A percentile compares a stretch with the other conserved stretches of the same genome.
Conservation (phyloP, 2,888 invertebrate species). For the Cinara cedri region DNA sequence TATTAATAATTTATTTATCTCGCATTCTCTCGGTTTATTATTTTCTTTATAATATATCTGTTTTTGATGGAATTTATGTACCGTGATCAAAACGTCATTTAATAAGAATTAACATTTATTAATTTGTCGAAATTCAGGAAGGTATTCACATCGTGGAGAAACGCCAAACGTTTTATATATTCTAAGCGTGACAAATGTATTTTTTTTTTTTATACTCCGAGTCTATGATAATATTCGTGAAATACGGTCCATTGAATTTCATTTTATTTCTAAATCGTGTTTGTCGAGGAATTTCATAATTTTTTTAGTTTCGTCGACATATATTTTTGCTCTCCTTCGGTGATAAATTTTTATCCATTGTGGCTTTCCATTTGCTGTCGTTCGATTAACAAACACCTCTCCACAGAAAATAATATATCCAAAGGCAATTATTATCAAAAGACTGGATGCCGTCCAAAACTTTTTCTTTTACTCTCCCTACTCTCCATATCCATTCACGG, state of each 20-base stretch:
- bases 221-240: slow-evolving; percentile 43
- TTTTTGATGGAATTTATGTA: too few species aligned
- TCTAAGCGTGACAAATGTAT: slow-evolving; percentile 38
- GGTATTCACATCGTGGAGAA: slow-evolving; percentile 7
- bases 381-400: slow-evolving; percentile 50
- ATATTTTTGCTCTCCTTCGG: background rate
- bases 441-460: slow-evolving; percentile 47
- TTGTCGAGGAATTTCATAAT: background rate
- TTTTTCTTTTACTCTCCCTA: slow-evolving; percentile 5
- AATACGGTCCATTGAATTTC: slow-evolving; percentile 51
- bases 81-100: too few species aligned
- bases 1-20: too few species aligned
- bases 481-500: background rate
- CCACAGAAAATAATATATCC: slow-evolving; percentile 19
- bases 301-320: slow-evolving; percentile 39
- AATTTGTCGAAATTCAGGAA: too few species aligned
- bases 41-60: too few species aligned
- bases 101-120: too few species aligned
- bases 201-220: background rate
- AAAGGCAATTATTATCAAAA: slow-evolving; percentile 48
- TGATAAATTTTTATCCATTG: slow-evolving; percentile 5
- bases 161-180: slow-evolving; percentile 31
- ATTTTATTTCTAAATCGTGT: slow-evolving; percentile 24
- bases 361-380: slow-evolving; percentile 4
- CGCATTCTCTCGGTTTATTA: too few species aligned